Evolutionary conservation across 2,888 invertebrate species (phyloP), one percentile per base, ranked within the genome.

Genomic region (Agonopterix heracliana): DNA sequence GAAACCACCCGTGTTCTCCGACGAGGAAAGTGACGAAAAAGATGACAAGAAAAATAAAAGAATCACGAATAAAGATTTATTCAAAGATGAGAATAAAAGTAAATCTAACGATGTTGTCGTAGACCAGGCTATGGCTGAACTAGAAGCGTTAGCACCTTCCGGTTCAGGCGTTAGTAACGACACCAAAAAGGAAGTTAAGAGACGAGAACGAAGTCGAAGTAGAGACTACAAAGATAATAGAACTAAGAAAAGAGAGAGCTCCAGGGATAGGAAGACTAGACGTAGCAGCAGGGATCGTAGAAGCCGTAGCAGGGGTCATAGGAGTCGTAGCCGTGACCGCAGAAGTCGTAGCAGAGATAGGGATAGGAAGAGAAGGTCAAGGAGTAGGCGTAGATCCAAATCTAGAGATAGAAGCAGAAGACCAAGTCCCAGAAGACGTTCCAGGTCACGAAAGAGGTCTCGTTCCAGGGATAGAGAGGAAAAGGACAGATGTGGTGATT

Each of bases 111-210:
- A 81, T 64, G 89, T 90, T 61, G 81, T 92, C 45, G 92, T 95
- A n/a, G 93, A 93, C 59, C 93, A 95, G 68, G 93, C 95, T 2
- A 95, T 96, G 95, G 93, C 95, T 12, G 94, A 94, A 56, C 82
- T 97, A 46, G 96, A 96, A 81, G 94, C 96, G 3, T 81, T 96
- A 26, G 96, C 96, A 2, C 96, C 96, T 2, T 93, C 93, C 5
- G 78, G 84, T 35, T 58, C 65, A 5, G 64, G 64, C 3, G 26
- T 26, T 1, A 26, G 26, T 26, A 26, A 26, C 26, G 26, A 26
- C 7, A 64, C 45, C 3, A 68, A 62, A 47, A 60, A 56, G 45
- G 67, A 69, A 44, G 54, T 61, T 1, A 69, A 67, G 46, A 76
- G 67, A 64, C 67, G 63, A 54, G 66, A 75, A 34, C 61, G 67